Evolutionary conservation across 1,140 invertebrate species (phyloP).

Genomic region (Drosophila virilis): DNA sequence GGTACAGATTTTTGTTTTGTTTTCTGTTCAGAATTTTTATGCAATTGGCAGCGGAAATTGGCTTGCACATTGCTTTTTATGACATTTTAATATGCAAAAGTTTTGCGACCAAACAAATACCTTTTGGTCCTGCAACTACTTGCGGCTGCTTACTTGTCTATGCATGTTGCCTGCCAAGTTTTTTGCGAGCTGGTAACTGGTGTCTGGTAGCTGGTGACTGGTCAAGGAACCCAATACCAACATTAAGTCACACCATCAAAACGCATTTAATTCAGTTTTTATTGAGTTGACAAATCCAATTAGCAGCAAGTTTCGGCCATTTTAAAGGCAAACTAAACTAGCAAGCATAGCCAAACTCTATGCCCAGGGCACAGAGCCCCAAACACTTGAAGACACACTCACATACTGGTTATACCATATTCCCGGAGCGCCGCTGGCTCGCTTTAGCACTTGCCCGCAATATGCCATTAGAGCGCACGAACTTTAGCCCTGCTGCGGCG

Average conservation of each 20-base stretch:
- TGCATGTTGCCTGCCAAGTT: conserved; percentile 72
- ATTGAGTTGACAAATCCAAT: conserved; percentile 79
- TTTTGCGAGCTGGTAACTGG: conserved; percentile 13
- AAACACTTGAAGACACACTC: conserved; percentile 26
- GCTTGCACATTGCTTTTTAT: conserved; percentile 75
- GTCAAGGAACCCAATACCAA: conserved; percentile 51
- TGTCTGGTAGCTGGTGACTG: conserved; percentile 14
- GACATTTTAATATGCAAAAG: conserved; percentile 80
- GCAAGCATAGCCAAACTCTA: conserved; percentile 13
- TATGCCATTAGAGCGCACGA: conserved; percentile 55
- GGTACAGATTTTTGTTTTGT: conserved; percentile 30
- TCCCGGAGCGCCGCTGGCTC: conserved; percentile 28
- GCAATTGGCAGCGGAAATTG: conserved; percentile 77
- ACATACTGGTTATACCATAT: conserved; percentile 5
- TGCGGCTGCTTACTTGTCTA: conserved; percentile 42
- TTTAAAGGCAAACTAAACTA: conserved; percentile 15
- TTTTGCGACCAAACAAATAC: conserved; percentile 43
- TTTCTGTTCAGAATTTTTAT: conserved; percentile 59
- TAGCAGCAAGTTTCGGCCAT: conserved; percentile 62
- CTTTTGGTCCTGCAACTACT: conserved; percentile 16
- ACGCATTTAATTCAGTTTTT: conserved; percentile 77
- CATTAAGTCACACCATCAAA: conserved; percentile 64
- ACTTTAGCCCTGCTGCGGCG: conserved; percentile 49
- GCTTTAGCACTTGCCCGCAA: conserved; percentile 49
- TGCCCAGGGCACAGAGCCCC: neutral